Evolutionary conservation across 2,113 vertebrate genomes (phyloP).

Genomic region (Semnopithecus entellus): DNA sequence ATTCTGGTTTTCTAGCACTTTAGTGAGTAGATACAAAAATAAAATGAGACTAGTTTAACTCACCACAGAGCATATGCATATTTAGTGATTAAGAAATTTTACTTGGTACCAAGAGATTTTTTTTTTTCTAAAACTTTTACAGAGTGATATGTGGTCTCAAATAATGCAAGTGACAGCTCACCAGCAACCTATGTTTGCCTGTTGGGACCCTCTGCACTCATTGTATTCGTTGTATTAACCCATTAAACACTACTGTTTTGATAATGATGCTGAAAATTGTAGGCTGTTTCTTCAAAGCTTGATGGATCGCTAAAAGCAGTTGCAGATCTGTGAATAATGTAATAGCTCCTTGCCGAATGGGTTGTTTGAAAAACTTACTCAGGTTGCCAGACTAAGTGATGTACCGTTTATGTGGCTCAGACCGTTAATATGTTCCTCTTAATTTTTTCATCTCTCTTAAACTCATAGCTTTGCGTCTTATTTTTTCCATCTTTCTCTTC

Average conservation of each 20-base stretch:
- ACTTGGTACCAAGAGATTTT: not conserved
- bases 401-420: not conserved
- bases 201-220: not conserved
- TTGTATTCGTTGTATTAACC: not conserved
- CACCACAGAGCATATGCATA: not conserved
- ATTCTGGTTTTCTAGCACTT: not conserved
- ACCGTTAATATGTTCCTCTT: not conserved
- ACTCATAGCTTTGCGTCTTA: not conserved
- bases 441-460: not conserved
- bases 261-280: not conserved
- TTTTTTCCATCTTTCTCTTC: not conserved
- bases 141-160: not conserved
- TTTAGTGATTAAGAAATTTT: slow-evolving; percentile 33
- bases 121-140: not conserved
- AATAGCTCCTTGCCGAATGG: not conserved
- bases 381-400: not conserved
- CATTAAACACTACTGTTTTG: not conserved
- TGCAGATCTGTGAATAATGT: not conserved
- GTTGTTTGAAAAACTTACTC: slow-evolving; percentile 8
- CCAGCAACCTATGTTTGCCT: not conserved
- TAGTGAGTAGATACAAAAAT: not conserved
- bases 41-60: slow-evolving; percentile 12
- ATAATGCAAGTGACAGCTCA: not conserved
- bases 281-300: slow-evolving; percentile 25
- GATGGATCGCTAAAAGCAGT: not conserved